These are phyloP conservation scores for Oreochromis mossambicus DNA, from an alignment of 2,797 vertebrate genomes.

Conservation along the genomic window DNA sequence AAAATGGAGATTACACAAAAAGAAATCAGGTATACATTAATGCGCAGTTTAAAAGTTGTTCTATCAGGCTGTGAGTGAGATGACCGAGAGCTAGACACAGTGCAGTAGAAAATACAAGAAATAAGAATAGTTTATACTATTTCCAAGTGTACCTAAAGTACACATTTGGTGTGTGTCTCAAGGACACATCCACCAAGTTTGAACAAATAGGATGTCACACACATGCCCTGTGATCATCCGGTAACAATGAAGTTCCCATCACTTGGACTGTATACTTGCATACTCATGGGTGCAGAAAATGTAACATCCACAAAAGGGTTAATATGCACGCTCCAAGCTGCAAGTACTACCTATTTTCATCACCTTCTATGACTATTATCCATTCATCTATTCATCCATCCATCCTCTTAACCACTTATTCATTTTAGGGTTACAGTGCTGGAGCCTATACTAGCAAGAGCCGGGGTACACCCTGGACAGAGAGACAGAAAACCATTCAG, in stretches of 20 bases:
- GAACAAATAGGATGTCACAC: not conserved
- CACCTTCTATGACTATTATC: not conserved
- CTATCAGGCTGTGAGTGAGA: constrained; percentile 27
- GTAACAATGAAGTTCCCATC: not conserved
- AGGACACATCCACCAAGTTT: not conserved
- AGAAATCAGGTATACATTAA: not conserved
- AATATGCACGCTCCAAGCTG: not conserved
- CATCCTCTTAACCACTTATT: not conserved
- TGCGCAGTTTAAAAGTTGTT: not conserved
- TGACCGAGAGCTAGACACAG: constrained; percentile 4
- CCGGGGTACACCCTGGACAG: no score
- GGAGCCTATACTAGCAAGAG: not conserved
- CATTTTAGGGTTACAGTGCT: not conserved
- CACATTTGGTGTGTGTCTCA: not conserved
- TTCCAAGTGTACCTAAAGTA: not conserved
- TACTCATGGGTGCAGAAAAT: not conserved
- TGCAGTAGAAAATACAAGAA: not conserved
- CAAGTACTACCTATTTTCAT: not conserved
- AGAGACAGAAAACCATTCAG: not conserved
- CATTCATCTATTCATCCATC: not conserved
- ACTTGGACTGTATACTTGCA: not conserved
- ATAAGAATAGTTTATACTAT: not conserved
- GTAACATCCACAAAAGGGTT: not conserved
- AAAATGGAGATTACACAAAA: not conserved
- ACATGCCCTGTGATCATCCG: not conserved